Evolutionary conservation across 2,113 vertebrate genomes (phyloP).

Genomic region (Poeciliopsis turrubarensis): DNA sequence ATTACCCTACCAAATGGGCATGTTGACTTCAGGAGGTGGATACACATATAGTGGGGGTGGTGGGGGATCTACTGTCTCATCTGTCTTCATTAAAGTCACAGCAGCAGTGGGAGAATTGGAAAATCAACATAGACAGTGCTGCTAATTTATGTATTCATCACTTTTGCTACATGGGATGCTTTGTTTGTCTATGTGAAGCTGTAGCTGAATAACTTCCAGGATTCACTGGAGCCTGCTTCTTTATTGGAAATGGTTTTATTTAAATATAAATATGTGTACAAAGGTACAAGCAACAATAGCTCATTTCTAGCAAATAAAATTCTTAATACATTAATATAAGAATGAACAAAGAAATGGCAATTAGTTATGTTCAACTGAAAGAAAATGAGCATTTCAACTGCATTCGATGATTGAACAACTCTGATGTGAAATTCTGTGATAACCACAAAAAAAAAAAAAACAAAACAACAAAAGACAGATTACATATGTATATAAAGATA

Average conservation of each 20-base stretch:
- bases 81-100: conserved; percentile 79
- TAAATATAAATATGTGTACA: conserved; percentile 90
- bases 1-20: conserved; percentile 63
- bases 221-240: conserved; percentile 47
- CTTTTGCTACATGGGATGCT: conserved; percentile 64
- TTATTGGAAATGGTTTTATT: conserved; percentile 87
- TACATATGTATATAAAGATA: conserved; percentile 83
- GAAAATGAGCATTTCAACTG: conserved; percentile 63
- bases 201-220: conserved; percentile 28
- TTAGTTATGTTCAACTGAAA: conserved; percentile 69
- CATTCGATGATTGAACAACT: conserved; percentile 75
- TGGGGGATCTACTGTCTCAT: conserved; percentile 70
- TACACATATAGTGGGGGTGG: conserved; percentile 47
- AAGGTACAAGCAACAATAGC: conserved; percentile 85
- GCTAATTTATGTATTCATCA: conserved; percentile 81
- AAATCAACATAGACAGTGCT: conserved; percentile 78
- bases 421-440: conserved; percentile 59
- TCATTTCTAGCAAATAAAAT: conserved; percentile 83
- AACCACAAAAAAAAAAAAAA: conserved; percentile 58
- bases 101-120: conserved; percentile 69
- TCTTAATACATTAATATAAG: conserved; percentile 81
- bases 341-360: conserved; percentile 75
- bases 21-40: conserved; percentile 53
- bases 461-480: conserved; percentile 42
- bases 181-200: conserved; percentile 65